A percentile compares a stretch with the other conserved stretches of the same genome.
phyloP scores from a whole-genome alignment of 1,140 invertebrate genomes.

The Meloidogyne chitwoodi region DNA sequence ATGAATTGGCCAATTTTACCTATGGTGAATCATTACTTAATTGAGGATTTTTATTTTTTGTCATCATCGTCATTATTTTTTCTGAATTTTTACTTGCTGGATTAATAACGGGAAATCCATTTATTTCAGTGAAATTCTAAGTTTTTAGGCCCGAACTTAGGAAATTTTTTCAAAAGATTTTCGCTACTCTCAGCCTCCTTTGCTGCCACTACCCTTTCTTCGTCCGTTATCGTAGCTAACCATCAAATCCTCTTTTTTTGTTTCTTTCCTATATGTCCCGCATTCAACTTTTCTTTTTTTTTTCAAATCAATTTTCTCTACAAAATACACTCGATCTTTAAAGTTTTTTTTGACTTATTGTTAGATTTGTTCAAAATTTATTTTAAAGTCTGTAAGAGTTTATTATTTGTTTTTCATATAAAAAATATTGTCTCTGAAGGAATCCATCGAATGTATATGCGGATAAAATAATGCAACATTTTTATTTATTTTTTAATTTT shows the following conservation, averaged over 20 bases:
- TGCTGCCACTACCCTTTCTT: neutral
- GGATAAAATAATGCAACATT: no score
- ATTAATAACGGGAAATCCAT: no score
- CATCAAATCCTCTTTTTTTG: neutral
- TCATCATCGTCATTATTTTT: neutral
- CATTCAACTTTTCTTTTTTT: neutral
- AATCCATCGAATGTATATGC: neutral
- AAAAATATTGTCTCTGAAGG: neutral
- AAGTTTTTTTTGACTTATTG: neutral
- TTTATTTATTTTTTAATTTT: no score
- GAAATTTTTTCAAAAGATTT: no score
- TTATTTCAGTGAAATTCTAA: neutral
- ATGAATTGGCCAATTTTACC: neutral
- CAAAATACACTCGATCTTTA: neutral
- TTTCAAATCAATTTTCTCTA: neutral
- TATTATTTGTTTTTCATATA: neutral
- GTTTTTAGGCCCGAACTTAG: no score
- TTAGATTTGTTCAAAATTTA: neutral
- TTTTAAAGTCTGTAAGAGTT: neutral
- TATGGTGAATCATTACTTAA: neutral
- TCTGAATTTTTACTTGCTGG: neutral
- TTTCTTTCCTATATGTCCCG: neutral
- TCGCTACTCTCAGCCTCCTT: neutral
- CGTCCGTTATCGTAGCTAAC: neutral
- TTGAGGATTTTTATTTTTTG: neutral